Evolutionary conservation across 2,888 invertebrate genomes (phyloP).

Genomic region (Parthenolecanium corni): DNA sequence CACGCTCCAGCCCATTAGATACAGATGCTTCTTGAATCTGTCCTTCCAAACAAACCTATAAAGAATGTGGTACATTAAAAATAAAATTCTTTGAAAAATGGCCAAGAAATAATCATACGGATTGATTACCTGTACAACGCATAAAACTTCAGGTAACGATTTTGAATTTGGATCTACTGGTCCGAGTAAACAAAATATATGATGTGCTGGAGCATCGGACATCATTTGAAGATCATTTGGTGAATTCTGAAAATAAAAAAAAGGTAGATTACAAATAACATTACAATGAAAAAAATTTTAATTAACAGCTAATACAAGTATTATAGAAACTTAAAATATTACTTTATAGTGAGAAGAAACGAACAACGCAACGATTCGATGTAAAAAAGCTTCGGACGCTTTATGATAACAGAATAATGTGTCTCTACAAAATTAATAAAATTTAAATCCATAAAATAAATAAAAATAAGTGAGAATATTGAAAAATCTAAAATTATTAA

Average conservation of each 20-base stretch:
- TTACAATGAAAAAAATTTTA: not conserved
- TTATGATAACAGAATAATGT: slow-evolving; percentile 94
- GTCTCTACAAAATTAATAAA: slow-evolving; percentile 49
- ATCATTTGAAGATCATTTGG: slow-evolving; percentile 97
- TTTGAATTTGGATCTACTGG: slow-evolving; percentile 61
- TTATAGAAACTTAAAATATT: no score
- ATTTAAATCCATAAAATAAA: slow-evolving; percentile 30
- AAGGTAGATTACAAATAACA: not conserved
- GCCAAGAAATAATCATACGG: not conserved
- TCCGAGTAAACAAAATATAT: slow-evolving; percentile 84
- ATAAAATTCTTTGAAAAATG: not conserved
- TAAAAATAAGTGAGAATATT: not conserved
- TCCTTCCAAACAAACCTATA: slow-evolving; percentile 54
- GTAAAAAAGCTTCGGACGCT: slow-evolving; percentile 83
- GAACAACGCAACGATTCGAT: slow-evolving; percentile 81
- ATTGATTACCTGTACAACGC: slow-evolving; percentile 62
- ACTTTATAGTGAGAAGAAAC: slow-evolving; percentile 97
- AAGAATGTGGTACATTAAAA: not conserved
- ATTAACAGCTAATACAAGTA: no score
- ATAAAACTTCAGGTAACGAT: slow-evolving; percentile 80
- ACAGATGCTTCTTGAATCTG: slow-evolving; percentile 54
- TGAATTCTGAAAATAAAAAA: slow-evolving; percentile 56
- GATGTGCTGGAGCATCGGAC: slow-evolving; percentile 97
- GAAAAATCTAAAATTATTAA: not conserved
- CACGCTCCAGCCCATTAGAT: slow-evolving; percentile 65